Base-by-base conservation (phyloP, 2,888 invertebrate species). In the Andrena bicolor region DNA sequence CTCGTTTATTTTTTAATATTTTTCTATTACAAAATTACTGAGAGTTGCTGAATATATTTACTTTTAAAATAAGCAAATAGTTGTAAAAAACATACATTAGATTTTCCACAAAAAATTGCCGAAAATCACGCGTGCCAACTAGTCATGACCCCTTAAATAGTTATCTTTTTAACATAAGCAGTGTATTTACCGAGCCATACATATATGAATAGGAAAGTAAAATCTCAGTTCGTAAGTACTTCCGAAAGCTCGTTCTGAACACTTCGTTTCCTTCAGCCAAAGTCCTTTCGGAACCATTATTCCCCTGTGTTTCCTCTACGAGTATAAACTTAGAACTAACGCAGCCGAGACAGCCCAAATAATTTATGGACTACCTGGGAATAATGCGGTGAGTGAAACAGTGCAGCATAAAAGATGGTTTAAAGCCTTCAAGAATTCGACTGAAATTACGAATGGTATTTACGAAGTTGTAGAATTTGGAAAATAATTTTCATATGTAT, bases 311-410 rank as follows among this genome's bases (percentile, higher is more conserved):
- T 56, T 20, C 20, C 56, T 56, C 23, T 56, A 26, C 56, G 10
- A 56, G 56, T 23, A 56, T 56, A 56, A 56, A 56, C 56, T 56
- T 56, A 26, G 56, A 56, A 56, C 56, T 23, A 56, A 56, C 23
- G 26, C 26, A 56, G 56, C 23, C 56, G 23, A 23, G 48, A n/a
- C 20, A 41, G 32, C 32, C n/a, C 16, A 30, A 35, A 32, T 32
- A 41, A 41, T 56, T 56, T 56, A 56, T 56, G 23, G 56, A 56
- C 23, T 56, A 13, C 56, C 23, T 56, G 56, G 23, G 23, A 20
- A 13, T 56, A 56, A 56, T 23, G 56, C 23, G 20, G 23, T 10
- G 56, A 26, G 26, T 23, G 10, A 26, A 56, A 20, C 56, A 23
- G 56, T 7, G 56, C 26, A 56, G 4, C 23, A 26, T 5, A 26